Conservation (phyloP, 53 echinoderm and acorn worm species). For the Holothuria scabra region DNA sequence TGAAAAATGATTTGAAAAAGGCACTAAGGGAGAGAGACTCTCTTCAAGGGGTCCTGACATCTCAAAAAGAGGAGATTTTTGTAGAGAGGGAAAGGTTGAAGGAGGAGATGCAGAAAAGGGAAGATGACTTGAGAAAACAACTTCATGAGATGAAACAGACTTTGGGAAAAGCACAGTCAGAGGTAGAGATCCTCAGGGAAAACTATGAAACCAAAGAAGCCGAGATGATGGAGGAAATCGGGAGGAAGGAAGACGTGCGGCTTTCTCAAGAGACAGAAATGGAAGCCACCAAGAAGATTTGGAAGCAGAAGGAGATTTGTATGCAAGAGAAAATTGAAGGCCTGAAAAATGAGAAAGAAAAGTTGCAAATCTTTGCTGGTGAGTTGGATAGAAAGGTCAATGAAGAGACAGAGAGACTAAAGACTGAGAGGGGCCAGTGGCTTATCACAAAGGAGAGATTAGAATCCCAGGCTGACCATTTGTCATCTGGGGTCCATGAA, state of each 20-base stretch:
- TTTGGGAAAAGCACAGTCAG: conserved; percentile 28
- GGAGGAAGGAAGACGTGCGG: background rate
- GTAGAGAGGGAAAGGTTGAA: background rate
- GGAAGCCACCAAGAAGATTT: background rate
- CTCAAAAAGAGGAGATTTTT: background rate
- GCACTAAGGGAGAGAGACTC: conserved; percentile 8
- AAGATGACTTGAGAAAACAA: conserved; percentile 39
- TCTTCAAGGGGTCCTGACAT: background rate
- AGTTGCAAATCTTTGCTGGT: background rate
- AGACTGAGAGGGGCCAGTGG: conserved; percentile 7
- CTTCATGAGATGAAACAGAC: background rate
- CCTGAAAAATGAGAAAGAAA: conserved; percentile 22
- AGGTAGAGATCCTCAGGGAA: conserved; percentile 22
- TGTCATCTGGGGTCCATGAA: background rate
- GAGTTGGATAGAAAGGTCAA: background rate
- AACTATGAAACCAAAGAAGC: background rate
- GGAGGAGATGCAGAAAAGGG: conserved; percentile 27
- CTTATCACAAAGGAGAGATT: background rate
- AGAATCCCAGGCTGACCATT: background rate
- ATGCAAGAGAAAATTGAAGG: conserved; percentile 2
- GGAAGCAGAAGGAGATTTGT: conserved; percentile 13
- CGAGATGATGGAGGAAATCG: background rate
- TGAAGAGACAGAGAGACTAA: background rate
- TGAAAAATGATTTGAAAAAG: conserved; percentile 40
- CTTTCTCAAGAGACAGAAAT: conserved; percentile 19